Percentiles rank a stretch among this genome's conserved stretches.
phyloP scores from a whole-genome alignment of 2,113 vertebrate species.

The Odontophorus gujanensis region DNA sequence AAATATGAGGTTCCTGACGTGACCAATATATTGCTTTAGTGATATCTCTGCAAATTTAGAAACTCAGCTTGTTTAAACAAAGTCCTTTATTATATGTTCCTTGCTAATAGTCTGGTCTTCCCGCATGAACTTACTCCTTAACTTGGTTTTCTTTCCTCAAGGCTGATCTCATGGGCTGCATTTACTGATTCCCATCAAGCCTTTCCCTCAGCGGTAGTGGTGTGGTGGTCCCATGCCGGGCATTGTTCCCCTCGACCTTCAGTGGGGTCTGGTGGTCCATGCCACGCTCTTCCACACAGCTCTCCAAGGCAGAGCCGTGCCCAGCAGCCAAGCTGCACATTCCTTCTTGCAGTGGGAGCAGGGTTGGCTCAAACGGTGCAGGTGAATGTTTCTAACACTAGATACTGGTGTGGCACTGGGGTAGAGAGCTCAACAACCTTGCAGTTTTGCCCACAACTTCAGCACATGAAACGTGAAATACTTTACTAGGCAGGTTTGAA shows the following conservation, averaged over 20 bases:
- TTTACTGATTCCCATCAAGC: accelerated
- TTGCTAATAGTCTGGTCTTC: background rate
- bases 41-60: accelerated
- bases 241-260: background rate
- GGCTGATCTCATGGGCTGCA: accelerated
- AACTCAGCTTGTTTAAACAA: background rate
- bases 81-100: background rate
- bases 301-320: background rate
- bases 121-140: accelerated
- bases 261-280: background rate
- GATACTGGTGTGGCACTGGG: background rate
- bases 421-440: background rate
- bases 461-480: accelerated
- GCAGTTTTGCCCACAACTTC: accelerated
- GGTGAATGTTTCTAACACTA: accelerated
- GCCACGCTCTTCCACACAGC: background rate
- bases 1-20: accelerated
- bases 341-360: too few relatives aligned
- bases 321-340: background rate
- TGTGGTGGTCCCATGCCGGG: background rate
- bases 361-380: background rate
- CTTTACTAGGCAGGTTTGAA: background rate
- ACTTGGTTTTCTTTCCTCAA: background rate
- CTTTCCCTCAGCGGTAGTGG: too few relatives aligned
- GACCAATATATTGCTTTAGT: accelerated